Evolutionary conservation across 2,113 vertebrate species (phyloP).

Genomic region (Salvelinus namaycush): DNA sequence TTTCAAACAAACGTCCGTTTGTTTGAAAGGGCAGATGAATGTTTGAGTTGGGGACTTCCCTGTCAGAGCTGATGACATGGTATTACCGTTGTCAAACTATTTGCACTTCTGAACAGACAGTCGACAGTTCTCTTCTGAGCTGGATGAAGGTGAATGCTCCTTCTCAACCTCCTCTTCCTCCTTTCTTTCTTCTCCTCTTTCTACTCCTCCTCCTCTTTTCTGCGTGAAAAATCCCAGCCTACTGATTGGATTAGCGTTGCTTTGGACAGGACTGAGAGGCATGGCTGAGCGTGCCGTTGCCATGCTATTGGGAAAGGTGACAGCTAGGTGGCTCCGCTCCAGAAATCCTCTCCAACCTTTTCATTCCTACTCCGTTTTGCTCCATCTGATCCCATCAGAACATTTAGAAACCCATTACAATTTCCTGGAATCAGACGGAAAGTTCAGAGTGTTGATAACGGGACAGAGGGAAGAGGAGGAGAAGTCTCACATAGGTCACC

Average conservation of each 20-base stretch:
- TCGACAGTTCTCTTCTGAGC: constrained; percentile 51
- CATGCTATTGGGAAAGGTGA: too few species aligned
- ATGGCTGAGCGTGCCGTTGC: too few species aligned
- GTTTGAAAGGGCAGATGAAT: constrained; percentile 65
- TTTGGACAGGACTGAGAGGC: constrained; percentile 40
- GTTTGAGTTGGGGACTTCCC: constrained; percentile 63
- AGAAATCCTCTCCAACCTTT: neutral
- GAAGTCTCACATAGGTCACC: constrained; percentile 31
- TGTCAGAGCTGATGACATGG: constrained; percentile 72
- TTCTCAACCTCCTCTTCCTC: constrained; percentile 31
- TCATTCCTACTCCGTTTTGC: neutral
- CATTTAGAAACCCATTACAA: constrained; percentile 26
- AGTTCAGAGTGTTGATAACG: constrained; percentile 20
- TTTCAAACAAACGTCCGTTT: constrained; percentile 1
- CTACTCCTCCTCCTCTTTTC: too few species aligned
- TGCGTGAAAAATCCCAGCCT: constrained; percentile 47
- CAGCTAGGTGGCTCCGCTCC: constrained; percentile 45
- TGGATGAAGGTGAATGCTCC: constrained; percentile 59
- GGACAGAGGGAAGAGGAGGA: constrained; percentile 34
- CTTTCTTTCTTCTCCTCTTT: neutral
- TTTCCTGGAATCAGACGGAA: constrained; percentile 12
- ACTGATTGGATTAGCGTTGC: constrained; percentile 9
- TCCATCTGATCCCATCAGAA: constrained; percentile 5
- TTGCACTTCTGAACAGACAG: constrained; percentile 67
- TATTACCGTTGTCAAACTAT: constrained; percentile 72